Percentiles rank a stretch among this genome's conserved stretches.
These are phyloP conservation scores for Glossosoma conforme DNA, from an alignment of 1,140 invertebrate genomes.

Conservation along the genomic window DNA sequence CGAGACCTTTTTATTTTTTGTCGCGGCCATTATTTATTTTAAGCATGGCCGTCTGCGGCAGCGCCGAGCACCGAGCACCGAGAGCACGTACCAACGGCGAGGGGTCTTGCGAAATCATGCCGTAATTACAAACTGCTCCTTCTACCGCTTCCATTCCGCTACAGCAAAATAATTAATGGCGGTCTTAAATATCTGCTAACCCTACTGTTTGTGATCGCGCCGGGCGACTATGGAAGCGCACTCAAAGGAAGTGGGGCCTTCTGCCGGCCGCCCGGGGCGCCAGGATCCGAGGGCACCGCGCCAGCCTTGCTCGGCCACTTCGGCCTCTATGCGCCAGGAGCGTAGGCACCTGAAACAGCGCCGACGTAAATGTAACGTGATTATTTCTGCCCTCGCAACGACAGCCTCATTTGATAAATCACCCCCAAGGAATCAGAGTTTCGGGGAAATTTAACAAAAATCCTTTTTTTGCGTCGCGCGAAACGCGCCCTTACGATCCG, in stretches of 20 bases:
- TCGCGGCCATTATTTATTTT: slow-evolving; percentile 15
- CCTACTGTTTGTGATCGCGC: slow-evolving; percentile 23
- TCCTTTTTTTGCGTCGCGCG: neutral
- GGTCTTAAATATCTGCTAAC: slow-evolving; percentile 31
- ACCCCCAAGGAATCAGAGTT: slow-evolving; percentile 28
- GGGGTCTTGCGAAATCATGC: slow-evolving; percentile 17
- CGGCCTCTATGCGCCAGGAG: slow-evolving; percentile 11
- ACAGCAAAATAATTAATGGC: slow-evolving; percentile 30
- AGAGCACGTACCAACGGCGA: neutral
- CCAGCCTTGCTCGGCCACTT: slow-evolving; percentile 1
- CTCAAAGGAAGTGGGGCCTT: slow-evolving; percentile 24
- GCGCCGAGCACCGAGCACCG: neutral
- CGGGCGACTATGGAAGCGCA: neutral
- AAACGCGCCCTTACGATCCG: slow-evolving; percentile 10
- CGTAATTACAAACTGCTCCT: slow-evolving; percentile 15
- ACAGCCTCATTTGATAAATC: slow-evolving; percentile 32
- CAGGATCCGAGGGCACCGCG: neutral
- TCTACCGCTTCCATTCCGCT: slow-evolving; percentile 17
- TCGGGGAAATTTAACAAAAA: slow-evolving; percentile 8
- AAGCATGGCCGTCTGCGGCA: slow-evolving; percentile 12
- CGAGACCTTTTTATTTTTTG: too few relatives aligned
- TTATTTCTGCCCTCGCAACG: slow-evolving; percentile 11
- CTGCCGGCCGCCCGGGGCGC: neutral
- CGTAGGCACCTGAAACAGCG: slow-evolving; percentile 9
- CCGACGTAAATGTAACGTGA: neutral